phyloP scores from a whole-genome alignment of 2,797 vertebrate species.

The Eremophila alpestris region DNA sequence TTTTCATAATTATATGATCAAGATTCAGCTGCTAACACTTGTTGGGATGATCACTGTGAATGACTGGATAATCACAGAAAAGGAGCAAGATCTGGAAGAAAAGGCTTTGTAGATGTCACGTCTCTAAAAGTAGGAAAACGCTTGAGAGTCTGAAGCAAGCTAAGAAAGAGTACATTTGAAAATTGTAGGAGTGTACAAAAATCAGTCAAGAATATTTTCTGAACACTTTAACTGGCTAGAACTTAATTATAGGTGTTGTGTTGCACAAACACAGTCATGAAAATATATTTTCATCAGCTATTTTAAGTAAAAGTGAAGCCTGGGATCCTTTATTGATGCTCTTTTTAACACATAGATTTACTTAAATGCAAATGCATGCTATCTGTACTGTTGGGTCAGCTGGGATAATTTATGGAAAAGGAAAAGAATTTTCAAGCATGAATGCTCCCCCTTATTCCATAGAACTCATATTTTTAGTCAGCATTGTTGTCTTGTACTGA shows the following conservation, averaged over 20 bases:
- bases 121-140: background rate
- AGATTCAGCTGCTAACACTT: background rate
- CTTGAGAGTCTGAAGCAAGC: background rate
- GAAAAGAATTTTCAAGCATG: background rate
- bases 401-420: background rate
- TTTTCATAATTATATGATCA: background rate
- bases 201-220: background rate
- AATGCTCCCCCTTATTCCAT: background rate
- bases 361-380: background rate
- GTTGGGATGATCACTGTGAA: background rate
- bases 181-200: background rate
- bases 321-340: background rate
- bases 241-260: background rate
- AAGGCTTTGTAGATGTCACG: background rate
- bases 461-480: background rate
- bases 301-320: background rate
- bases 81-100: background rate
- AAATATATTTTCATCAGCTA: background rate
- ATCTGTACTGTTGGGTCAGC: background rate
- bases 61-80: background rate
- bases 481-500: background rate
- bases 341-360: background rate
- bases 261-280: background rate
- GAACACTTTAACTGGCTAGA: background rate
- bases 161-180: background rate